Conservation (phyloP, 2,113 vertebrate species). For the Gadus macrocephalus region DNA sequence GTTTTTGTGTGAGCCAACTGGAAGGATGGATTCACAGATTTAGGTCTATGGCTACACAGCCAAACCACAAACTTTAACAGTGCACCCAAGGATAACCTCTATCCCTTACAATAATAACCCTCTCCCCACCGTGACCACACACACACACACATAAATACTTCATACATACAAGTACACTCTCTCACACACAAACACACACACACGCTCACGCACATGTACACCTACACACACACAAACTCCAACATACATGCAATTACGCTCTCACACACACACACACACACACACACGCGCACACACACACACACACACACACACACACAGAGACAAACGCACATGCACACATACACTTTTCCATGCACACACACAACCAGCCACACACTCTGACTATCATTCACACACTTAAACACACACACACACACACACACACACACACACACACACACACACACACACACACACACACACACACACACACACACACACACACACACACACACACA, state of each 20-base stretch:
- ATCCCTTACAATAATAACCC: neutral
- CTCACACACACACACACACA: neutral
- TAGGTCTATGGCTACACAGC: neutral
- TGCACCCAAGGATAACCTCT: constrained; percentile 4
- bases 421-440: neutral
- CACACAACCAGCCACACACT: neutral
- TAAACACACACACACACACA: constrained; percentile 1
- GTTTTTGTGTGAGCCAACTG: neutral
- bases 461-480: neutral
- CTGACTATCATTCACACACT: neutral
- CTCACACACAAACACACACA: constrained; percentile 13
- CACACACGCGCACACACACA: neutral
- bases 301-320: neutral
- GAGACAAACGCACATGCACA: neutral
- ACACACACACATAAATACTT: too few species aligned
- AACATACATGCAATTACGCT: constrained; percentile 4
- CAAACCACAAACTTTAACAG: constrained; percentile 15
- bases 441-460: neutral
- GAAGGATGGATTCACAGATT: constrained; percentile 14
- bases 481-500: constrained; percentile 11
- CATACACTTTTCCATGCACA: neutral
- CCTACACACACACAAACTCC: neutral
- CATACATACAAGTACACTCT: constrained; percentile 5
- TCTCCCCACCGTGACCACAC: neutral
- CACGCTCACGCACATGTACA: neutral